Base-by-base conservation (phyloP, 2,797 vertebrate species). In the Pipistrellus pipistrellus region DNA sequence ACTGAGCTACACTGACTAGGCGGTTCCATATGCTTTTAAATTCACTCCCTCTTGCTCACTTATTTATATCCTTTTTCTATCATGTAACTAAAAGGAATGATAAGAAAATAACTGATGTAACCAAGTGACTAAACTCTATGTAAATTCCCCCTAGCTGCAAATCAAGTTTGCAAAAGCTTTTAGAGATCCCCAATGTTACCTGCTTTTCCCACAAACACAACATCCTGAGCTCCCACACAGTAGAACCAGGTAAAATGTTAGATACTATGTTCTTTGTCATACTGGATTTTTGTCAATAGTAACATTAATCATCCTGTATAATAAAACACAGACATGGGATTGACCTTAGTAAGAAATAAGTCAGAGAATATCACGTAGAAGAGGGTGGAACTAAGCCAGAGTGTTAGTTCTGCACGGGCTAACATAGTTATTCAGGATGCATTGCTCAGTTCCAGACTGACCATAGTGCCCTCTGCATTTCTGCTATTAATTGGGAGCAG, bases 331-430 rank as follows among this genome's bases (percentile, higher is more conserved):
- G 51, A 41, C 35, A 27, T 64, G 23, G 15, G 32, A 30, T 84
- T 85, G 14, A 53, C 46, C 13, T 93, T 88, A 88, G 21, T n/a
- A 76, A 93, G 83, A 69, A 95, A 51, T 57, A 55, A 55, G 11
- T 41, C 13, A 38, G 32, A 41, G 27, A 38, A 6, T 38, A 41
- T 23, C 57, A 12, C 62, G 35, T 2, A 87, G 72, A 83, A 48
- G 41, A 53, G 32, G 23, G 46, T 73, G 25, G 27, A n/a, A 27
- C 86, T 76, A n/a, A 91, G 81, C 64, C 59, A 35, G 66, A 81
- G 9, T 64, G 27, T 41, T 32, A 48, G 12, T 44, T 5, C 30
- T 83, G 17, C 5, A 11, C 44, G 25, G 90, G 44, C 35, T 62
- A 1, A 73, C 6, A 1, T 32, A 4, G 18, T 62, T 35, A 62